These are phyloP conservation scores for Iguana delicatissima DNA, from an alignment of 2,797 vertebrate species.

Conservation along the genomic window DNA sequence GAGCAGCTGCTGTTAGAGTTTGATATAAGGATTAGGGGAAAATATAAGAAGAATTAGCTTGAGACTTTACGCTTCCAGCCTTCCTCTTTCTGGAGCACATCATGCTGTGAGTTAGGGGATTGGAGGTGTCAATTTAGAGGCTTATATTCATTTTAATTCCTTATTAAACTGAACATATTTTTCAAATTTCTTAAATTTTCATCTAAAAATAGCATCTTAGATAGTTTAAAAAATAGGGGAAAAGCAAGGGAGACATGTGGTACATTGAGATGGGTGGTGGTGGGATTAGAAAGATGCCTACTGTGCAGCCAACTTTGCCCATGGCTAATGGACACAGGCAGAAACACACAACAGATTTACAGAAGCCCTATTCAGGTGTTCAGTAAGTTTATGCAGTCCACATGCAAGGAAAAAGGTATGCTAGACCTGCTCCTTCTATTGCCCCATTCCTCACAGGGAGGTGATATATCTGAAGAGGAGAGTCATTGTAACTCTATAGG, in stretches of 20 bases:
- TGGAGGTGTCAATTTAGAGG: constrained; percentile 21
- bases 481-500: no score
- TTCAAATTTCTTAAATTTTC: constrained; percentile 24
- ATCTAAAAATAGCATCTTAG: constrained; percentile 22
- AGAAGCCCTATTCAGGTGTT: background rate
- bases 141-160: constrained; percentile 17
- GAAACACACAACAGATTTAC: background rate
- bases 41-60: background rate
- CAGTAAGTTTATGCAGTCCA: no score
- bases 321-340: background rate
- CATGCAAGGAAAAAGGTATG: no score
- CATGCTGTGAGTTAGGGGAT: background rate
- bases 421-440: no score
- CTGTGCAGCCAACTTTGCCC: background rate
- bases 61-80: background rate
- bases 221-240: constrained; percentile 19
- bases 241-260: background rate
- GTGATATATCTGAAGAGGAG: no score
- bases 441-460: no score
- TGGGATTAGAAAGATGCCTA: background rate
- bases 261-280: background rate
- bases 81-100: constrained; percentile 22
- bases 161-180: constrained; percentile 28
- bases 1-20: constrained; percentile 31
- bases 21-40: constrained; percentile 42